Evolutionary conservation across 2,888 invertebrate species (phyloP).

Genomic region (Cacoxenus indagator): DNA sequence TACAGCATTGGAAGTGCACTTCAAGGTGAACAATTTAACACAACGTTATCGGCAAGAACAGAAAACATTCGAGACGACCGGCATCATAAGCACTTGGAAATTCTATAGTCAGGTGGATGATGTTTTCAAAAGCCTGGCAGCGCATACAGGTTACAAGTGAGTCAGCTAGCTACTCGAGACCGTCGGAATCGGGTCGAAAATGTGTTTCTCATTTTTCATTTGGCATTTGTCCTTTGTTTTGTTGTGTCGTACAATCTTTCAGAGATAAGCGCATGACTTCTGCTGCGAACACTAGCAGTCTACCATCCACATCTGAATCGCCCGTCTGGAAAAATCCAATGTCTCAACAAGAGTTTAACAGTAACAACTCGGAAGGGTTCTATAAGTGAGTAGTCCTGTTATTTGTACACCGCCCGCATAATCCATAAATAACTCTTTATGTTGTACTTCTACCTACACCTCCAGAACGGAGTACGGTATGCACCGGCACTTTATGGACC

Average conservation of each 20-base stretch:
- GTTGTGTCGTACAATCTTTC: background rate
- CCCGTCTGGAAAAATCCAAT: constrained; percentile 71
- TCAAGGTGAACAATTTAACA: constrained; percentile 69
- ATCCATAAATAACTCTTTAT: background rate
- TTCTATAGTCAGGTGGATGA: constrained; percentile 70
- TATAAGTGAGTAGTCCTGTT: constrained; percentile 55
- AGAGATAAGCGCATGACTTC: constrained; percentile 70
- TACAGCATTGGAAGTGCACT: constrained; percentile 69
- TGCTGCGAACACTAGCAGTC: constrained; percentile 66
- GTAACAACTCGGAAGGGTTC: constrained; percentile 69
- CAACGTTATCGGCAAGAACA: constrained; percentile 69
- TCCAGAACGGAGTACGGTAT: constrained; percentile 69
- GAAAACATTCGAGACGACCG: constrained; percentile 69
- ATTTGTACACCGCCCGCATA: background rate
- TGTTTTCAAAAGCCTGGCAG: constrained; percentile 69
- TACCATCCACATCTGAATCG: constrained; percentile 69
- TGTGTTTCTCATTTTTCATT: background rate
- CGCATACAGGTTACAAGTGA: constrained; percentile 66
- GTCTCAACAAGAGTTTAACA: constrained; percentile 70
- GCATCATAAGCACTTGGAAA: constrained; percentile 69
- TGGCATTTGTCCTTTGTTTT: background rate
- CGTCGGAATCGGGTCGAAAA: background rate
- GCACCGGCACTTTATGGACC: constrained; percentile 70
- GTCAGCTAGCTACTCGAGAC: constrained; percentile 10
- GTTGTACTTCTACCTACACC: background rate